These are phyloP conservation scores for Andrena cerasifolii DNA, from an alignment of 1,140 invertebrate genomes.

Conservation along the genomic window DNA sequence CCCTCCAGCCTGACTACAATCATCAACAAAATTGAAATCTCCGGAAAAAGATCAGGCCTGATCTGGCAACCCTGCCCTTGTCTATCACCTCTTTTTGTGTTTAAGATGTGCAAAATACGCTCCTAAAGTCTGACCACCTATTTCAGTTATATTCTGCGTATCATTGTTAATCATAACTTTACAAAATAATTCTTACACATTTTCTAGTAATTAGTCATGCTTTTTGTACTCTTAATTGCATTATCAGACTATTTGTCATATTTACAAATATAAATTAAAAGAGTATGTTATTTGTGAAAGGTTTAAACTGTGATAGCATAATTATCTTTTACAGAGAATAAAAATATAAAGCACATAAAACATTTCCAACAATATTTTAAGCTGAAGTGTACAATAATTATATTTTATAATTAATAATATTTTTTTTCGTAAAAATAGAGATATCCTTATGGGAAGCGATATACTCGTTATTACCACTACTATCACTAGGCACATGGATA, in stretches of 20 bases:
- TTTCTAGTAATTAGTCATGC: background rate
- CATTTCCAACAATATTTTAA: background rate
- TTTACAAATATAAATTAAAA: background rate
- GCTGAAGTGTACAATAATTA: background rate
- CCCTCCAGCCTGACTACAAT: no score
- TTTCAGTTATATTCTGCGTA: no score
- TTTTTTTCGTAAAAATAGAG: background rate
- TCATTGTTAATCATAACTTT: slow-evolving; percentile 8
- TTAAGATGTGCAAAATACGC: no score
- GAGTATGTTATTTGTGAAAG: background rate
- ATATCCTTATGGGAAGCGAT: slow-evolving; percentile 39
- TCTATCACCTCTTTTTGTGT: no score
- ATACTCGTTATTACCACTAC: background rate
- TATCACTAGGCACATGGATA: slow-evolving; percentile 28
- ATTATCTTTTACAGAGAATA: background rate
- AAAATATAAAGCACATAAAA: background rate
- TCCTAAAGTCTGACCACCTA: no score
- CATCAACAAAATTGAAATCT: no score
- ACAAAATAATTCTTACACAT: background rate
- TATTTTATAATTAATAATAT: background rate
- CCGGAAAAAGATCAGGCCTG: no score
- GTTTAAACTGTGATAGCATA: background rate
- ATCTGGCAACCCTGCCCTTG: no score
- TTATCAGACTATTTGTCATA: background rate
- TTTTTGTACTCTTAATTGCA: background rate